Base-by-base conservation (phyloP, 2,113 vertebrate species). In the Menidia beryllina region DNA sequence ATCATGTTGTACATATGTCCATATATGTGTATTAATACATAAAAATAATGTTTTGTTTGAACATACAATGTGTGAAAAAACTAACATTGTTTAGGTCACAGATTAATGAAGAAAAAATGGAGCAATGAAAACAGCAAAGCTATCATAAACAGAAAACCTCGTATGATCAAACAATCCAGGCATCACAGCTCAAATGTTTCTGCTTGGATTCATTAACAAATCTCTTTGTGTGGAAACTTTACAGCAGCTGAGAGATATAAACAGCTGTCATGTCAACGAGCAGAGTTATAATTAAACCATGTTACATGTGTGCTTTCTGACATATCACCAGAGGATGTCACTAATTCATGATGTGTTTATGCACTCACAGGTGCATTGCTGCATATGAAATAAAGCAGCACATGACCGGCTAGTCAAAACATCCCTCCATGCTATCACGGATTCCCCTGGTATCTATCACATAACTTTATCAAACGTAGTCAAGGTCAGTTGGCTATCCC, bases 231-330 rank as follows among this genome's bases (percentile, higher is more conserved):
- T 30, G 8, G 12, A 51, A 51, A 21, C 27, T 34, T 24, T 17
- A 11, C 61, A 38, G 24, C 27, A 25, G 14, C 47, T 19, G 34
- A 51, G 21, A 24, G 39, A 47, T 25, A 67, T 30, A 25, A 67
- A 30, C 26, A 14, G 15, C 41, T 57, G 53, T 49, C 65, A n/a
- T 25, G 43, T 24, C 11, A 48, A 13, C 47, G 49, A 52, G 26
- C 41, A 11, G 15, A 20, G 21, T 24, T 36, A 49, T 69, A 43
- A 38, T 38, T 57, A 43, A 60, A 70, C 30, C 7, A 45, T 30
- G 24, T 24, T 45, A 30, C 34, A 52, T 6, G 14, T 34, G 30
- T 15, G 8, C 1, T 24, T 13, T 5, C 25, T 43, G 64, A 36
- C 13, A 45, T 36, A 4, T 7, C 60, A 38, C 13, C 30, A 24